A percentile compares a stretch with the other conserved stretches of the same genome.
These are phyloP conservation scores for Chaetophractus vellerosus DNA, from an alignment of 2,797 vertebrate genomes.

Conservation along the genomic window DNA sequence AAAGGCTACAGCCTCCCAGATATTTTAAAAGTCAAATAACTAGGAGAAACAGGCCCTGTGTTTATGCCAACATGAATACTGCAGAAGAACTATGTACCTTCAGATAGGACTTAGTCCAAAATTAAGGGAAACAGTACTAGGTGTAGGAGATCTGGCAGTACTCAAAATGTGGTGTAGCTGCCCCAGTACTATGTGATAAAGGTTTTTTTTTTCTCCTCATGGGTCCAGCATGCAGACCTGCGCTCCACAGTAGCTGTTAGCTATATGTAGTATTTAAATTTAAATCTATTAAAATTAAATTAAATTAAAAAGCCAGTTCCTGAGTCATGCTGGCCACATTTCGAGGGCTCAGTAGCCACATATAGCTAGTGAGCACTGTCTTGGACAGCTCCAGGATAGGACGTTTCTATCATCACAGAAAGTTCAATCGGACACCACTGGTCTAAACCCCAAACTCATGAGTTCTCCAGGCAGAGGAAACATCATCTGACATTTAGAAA, in stretches of 20 bases:
- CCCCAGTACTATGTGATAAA: background rate
- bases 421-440: background rate
- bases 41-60: background rate
- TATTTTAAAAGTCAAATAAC: conserved; percentile 29
- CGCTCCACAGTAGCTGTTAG: background rate
- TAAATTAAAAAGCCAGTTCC: background rate
- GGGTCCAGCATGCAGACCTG: background rate
- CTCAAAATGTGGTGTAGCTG: background rate
- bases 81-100: background rate
- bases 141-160: background rate
- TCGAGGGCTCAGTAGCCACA: background rate
- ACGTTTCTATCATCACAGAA: background rate
- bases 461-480: background rate
- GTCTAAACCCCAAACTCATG: background rate
- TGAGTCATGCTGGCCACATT: background rate
- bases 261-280: background rate
- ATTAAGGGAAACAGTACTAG: background rate
- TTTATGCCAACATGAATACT: background rate
- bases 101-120: background rate
- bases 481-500: background rate
- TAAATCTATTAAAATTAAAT: conserved; percentile 28
- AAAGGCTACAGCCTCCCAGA: background rate
- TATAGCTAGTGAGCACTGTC: background rate
- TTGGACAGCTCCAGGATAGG: background rate
- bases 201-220: background rate